These are phyloP conservation scores for Puffinus mauretanicus DNA, from an alignment of 2,113 vertebrate genomes.

Conservation along the genomic window DNA sequence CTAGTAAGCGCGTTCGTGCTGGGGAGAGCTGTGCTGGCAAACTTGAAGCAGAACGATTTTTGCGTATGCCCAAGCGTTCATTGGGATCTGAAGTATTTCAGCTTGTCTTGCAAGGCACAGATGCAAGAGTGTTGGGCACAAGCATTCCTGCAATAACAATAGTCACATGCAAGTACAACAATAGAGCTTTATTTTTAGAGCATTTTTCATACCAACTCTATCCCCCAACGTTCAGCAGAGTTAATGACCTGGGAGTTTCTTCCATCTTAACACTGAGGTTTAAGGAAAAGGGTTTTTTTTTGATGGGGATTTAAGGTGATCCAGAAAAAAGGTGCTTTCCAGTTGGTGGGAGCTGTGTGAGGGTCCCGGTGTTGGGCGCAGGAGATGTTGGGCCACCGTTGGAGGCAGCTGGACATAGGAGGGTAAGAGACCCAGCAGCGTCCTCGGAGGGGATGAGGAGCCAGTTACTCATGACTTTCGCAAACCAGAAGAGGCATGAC, in stretches of 20 bases:
- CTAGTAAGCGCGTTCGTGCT: fast-evolving
- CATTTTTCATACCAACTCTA: not conserved
- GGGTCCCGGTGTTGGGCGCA: fast-evolving
- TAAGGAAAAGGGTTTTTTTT: not conserved
- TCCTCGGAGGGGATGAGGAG: not conserved
- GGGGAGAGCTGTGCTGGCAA: not conserved
- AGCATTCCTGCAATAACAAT: not conserved
- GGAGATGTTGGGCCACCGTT: not conserved
- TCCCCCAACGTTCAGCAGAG: not conserved
- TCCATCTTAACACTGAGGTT: not conserved
- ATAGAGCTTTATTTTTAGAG: constrained; percentile 43
- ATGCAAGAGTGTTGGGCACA: not conserved
- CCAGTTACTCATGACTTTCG: not conserved
- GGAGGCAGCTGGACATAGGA: not conserved
- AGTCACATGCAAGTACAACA: constrained; percentile 2
- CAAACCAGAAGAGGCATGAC: not conserved
- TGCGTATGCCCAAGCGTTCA: not conserved
- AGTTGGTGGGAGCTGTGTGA: not conserved
- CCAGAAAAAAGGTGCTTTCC: fast-evolving
- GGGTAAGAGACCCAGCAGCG: fast-evolving
- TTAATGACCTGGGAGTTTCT: not conserved
- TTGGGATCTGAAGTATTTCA: not conserved
- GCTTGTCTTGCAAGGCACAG: not conserved
- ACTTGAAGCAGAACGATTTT: not conserved
- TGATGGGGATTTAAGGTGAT: too few relatives aligned